A percentile compares a stretch with the other conserved stretches of the same genome.
Evolutionary conservation across 2,797 vertebrate genomes (phyloP).

Genomic region (Megalops cyprinoides): DNA sequence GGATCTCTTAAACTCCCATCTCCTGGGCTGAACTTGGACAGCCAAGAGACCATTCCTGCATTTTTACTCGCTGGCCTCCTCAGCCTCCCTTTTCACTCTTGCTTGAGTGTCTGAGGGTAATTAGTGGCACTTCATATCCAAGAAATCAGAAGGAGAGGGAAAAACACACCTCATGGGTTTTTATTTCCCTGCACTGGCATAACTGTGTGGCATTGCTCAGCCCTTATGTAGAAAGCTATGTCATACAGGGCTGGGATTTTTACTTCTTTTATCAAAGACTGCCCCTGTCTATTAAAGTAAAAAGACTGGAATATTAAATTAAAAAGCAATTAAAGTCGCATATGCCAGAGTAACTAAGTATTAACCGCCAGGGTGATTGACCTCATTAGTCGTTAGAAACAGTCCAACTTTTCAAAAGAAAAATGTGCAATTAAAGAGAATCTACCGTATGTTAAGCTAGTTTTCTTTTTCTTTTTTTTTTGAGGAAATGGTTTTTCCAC

Average conservation of each 20-base stretch:
- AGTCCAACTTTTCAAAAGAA: slow-evolving; percentile 37
- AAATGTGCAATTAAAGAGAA: slow-evolving; percentile 30
- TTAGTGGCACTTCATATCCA: slow-evolving; percentile 65
- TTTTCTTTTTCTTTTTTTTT: too few relatives aligned
- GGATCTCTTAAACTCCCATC: slow-evolving; percentile 27
- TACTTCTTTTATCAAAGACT: slow-evolving; percentile 38
- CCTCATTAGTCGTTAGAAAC: slow-evolving; percentile 57
- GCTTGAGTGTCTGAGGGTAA: slow-evolving; percentile 68
- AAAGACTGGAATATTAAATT: slow-evolving; percentile 49
- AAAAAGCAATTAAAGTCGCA: slow-evolving; percentile 55
- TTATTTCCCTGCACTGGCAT: slow-evolving; percentile 43
- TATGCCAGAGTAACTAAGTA: slow-evolving; percentile 49
- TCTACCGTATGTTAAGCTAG: slow-evolving; percentile 26
- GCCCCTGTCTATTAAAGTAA: slow-evolving; percentile 17
- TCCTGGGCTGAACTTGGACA: slow-evolving; percentile 39
- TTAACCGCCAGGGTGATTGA: slow-evolving; percentile 52
- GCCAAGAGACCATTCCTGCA: slow-evolving; percentile 56
- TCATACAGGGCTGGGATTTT: slow-evolving; percentile 41
- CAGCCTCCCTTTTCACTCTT: slow-evolving; percentile 58
- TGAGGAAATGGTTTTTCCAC: slow-evolving; percentile 38
- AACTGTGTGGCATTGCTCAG: slow-evolving; percentile 53
- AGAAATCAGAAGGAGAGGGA: slow-evolving; percentile 38
- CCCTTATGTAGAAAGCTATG: slow-evolving; percentile 42
- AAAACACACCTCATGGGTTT: slow-evolving; percentile 24
- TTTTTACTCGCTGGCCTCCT: slow-evolving; percentile 60